A percentile compares a stretch with the other conserved stretches of the same genome.
Conservation (phyloP, 2,888 invertebrate genomes). For the Frankliniella intonsa region DNA sequence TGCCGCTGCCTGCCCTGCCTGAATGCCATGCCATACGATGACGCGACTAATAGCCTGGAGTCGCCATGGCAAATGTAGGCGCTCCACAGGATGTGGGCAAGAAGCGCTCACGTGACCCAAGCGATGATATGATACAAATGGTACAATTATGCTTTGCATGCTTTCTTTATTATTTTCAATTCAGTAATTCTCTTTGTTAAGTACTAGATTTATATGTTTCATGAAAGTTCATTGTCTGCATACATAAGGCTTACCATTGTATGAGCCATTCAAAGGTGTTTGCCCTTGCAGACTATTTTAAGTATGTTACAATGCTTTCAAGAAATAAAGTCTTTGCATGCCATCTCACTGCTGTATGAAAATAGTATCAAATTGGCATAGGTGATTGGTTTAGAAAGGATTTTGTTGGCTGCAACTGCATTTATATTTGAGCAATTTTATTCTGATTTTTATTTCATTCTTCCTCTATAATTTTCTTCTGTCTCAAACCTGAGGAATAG, state of each 20-base stretch:
- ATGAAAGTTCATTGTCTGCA: not conserved
- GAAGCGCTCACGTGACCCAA: slow-evolving; percentile 86
- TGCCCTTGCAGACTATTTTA: no score
- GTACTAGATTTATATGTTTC: slow-evolving; percentile 26
- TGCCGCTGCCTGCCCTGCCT: slow-evolving; percentile 33
- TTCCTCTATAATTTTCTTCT: no score
- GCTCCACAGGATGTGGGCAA: slow-evolving; percentile 56
- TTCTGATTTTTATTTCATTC: no score
- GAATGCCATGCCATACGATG: not conserved
- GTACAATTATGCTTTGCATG: slow-evolving; percentile 76
- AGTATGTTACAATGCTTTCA: not conserved
- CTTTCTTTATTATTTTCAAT: slow-evolving; percentile 44
- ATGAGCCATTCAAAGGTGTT: no score
- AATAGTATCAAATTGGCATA: not conserved
- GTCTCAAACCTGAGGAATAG: no score
- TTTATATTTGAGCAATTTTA: no score
- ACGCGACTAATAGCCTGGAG: slow-evolving; percentile 20
- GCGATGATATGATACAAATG: slow-evolving; percentile 83
- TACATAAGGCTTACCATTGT: no score
- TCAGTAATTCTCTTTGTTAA: no score
- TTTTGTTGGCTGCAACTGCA: no score
- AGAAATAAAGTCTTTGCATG: not conserved
- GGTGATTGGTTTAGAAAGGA: not conserved
- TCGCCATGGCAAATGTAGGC: slow-evolving; percentile 22
- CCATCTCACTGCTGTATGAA: slow-evolving; percentile 12